Percentiles rank a stretch among this genome's conserved stretches.
These are phyloP conservation scores for Protonibea diacanthus DNA, from an alignment of 2,797 vertebrate species.

Conservation along the genomic window DNA sequence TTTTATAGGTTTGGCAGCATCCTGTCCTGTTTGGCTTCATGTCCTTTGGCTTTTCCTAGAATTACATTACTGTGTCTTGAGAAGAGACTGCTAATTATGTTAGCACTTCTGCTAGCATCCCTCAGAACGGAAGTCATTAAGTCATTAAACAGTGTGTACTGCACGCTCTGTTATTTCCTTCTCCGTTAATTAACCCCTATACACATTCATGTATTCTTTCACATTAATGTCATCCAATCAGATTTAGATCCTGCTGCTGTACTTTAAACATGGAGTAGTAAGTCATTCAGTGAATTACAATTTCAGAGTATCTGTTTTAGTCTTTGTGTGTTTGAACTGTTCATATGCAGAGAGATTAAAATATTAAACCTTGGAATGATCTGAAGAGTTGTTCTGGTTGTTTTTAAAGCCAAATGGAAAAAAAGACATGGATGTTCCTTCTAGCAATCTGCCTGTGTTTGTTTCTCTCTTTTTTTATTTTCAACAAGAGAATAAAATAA, in stretches of 20 bases:
- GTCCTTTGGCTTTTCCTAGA: conserved; percentile 54
- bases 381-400: background rate
- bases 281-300: background rate
- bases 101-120: conserved; percentile 74
- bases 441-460: too few species aligned
- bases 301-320: background rate
- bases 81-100: conserved; percentile 75
- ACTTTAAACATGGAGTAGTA: background rate
- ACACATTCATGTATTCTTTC: conserved; percentile 51
- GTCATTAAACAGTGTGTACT: conserved; percentile 65
- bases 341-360: background rate
- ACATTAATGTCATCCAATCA: conserved; percentile 29
- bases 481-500: background rate
- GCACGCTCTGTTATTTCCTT: conserved; percentile 57
- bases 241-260: conserved; percentile 16
- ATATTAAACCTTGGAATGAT: background rate
- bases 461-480: too few species aligned
- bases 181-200: conserved; percentile 61
- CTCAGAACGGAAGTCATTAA: conserved; percentile 78
- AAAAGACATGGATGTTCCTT: too few species aligned
- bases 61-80: conserved; percentile 75
- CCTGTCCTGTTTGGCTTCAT: conserved; percentile 54
- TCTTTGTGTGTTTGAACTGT: background rate
- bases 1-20: conserved; percentile 40
- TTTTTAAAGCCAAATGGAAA: too few species aligned